Evolutionary conservation across 2,797 vertebrate genomes (phyloP).

Genomic region (Macroramphosus scolopax): DNA sequence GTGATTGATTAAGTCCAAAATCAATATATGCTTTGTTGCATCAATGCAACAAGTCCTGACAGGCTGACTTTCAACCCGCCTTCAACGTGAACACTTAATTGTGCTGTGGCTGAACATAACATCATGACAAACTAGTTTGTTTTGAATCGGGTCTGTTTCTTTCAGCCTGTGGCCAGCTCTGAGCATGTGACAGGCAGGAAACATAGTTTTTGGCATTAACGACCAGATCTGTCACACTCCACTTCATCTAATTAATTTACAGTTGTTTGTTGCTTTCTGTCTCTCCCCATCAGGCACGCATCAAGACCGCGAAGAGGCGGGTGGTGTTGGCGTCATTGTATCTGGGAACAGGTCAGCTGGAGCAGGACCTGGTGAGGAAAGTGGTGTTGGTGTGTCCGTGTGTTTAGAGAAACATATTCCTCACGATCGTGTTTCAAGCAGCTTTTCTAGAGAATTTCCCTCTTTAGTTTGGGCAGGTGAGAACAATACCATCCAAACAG

Average conservation of each 20-base stretch:
- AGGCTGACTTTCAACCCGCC: no score
- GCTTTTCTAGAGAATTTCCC: background rate
- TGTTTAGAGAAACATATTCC: background rate
- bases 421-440: background rate
- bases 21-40: no score
- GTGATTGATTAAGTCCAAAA: no score
- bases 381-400: background rate
- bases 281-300: constrained; percentile 79
- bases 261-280: constrained; percentile 4
- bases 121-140: no score
- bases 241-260: background rate
- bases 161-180: no score
- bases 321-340: constrained; percentile 96
- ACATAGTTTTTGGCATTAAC: constrained; percentile 5
- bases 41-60: no score
- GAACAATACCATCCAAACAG: constrained; percentile 35
- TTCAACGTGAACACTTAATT: no score
- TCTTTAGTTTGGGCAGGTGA: constrained; percentile 49
- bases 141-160: background rate
- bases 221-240: background rate
- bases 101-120: no score
- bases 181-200: constrained; percentile 1
- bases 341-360: constrained; percentile 90
- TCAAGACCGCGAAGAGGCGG: constrained; percentile 84
- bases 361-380: constrained; percentile 90